Conservation (phyloP, 2,888 invertebrate species). For the Masnerella sp. region DNA sequence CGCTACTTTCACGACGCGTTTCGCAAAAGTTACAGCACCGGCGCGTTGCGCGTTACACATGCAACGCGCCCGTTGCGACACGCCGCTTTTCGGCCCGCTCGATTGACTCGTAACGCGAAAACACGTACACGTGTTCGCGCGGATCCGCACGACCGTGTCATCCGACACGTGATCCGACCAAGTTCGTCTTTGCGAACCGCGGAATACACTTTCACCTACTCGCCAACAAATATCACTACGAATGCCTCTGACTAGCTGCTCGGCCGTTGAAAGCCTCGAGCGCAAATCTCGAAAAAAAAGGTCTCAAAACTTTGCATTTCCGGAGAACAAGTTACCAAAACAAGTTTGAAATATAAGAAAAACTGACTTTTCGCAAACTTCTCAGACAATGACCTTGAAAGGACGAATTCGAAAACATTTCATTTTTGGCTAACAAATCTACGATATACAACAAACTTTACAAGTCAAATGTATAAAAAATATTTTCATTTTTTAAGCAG, state of each 20-base stretch:
- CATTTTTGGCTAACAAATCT: too few species aligned
- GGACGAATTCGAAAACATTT: too few species aligned
- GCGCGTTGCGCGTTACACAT: conserved; percentile 28
- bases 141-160: conserved; percentile 6
- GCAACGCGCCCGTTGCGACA: conserved; percentile 19
- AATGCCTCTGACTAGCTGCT: conserved; percentile 40
- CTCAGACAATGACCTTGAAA: too few species aligned
- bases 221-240: conserved; percentile 48
- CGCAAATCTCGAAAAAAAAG: too few species aligned
- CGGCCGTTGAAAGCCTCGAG: too few species aligned
- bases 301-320: too few species aligned
- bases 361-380: too few species aligned
- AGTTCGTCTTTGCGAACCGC: conserved; percentile 43
- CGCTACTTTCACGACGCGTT: conserved; percentile 47
- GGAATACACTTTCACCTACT: conserved; percentile 49
- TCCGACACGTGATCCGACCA: conserved; percentile 13
- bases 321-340: too few species aligned
- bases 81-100: conserved; percentile 1
- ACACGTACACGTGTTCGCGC: conserved; percentile 3
- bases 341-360: too few species aligned
- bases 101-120: not conserved
- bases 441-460: too few species aligned
- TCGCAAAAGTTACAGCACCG: conserved; percentile 50
- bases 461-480: too few species aligned
- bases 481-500: too few species aligned